Percentiles rank a stretch among this genome's conserved stretches.
Conservation (phyloP, 2,797 vertebrate genomes). For the Pseudomugil tenellus region DNA sequence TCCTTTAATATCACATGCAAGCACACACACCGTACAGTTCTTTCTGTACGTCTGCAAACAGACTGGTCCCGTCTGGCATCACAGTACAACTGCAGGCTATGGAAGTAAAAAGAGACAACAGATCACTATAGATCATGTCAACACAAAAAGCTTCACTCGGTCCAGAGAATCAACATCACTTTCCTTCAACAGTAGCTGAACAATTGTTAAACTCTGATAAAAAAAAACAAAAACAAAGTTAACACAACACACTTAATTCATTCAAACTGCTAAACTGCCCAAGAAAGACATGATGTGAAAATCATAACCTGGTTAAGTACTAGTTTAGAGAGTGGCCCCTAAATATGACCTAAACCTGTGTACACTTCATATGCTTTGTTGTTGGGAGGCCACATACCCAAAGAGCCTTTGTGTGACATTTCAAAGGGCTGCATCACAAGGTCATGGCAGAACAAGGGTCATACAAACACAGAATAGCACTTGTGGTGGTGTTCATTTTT, state of each 20-base stretch:
- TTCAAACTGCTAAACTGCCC: not conserved
- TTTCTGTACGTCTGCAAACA: constrained; percentile 74
- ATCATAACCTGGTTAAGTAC: constrained; percentile 25
- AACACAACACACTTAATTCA: constrained; percentile 7
- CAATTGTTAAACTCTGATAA: constrained; percentile 38
- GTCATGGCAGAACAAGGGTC: constrained; percentile 72
- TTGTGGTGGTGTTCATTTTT: constrained; percentile 54
- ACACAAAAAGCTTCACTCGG: constrained; percentile 66
- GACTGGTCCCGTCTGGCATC: constrained; percentile 74
- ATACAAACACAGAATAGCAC: constrained; percentile 70
- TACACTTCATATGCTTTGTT: constrained; percentile 67
- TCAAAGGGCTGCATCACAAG: constrained; percentile 78
- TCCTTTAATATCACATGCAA: constrained; percentile 65
- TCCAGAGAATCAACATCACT: constrained; percentile 67
- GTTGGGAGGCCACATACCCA: constrained; percentile 60
- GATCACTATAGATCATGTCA: constrained; percentile 79
- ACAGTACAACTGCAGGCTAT: constrained; percentile 79
- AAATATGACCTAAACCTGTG: constrained; percentile 45
- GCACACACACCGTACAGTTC: constrained; percentile 56
- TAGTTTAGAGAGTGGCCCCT: constrained; percentile 16
- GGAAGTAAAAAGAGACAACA: constrained; percentile 74
- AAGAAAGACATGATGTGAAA: constrained; percentile 33
- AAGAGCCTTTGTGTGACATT: constrained; percentile 73
- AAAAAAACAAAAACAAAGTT: not conserved
- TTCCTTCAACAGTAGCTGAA: constrained; percentile 49